These are phyloP conservation scores for Tenthredo amoena DNA, from an alignment of 2,888 invertebrate species.

Conservation along the genomic window DNA sequence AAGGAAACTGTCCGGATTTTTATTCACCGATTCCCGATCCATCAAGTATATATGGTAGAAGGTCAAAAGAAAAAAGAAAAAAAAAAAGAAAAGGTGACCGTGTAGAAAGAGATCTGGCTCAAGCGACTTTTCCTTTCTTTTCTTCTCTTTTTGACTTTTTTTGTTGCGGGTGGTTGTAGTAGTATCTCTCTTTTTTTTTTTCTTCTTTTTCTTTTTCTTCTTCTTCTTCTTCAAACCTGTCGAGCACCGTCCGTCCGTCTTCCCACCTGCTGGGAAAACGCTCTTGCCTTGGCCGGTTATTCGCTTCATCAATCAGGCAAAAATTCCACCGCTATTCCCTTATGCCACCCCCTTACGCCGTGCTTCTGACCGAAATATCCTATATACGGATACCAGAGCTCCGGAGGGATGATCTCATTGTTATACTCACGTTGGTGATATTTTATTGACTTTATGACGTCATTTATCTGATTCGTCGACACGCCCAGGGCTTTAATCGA, in stretches of 20 bases:
- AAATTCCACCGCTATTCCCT: conserved; percentile 53
- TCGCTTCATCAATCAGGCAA: conserved; percentile 76
- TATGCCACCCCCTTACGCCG: not conserved
- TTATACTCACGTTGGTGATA: conserved; percentile 71
- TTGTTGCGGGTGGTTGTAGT: conserved; percentile 55
- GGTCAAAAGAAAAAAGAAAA: conserved; percentile 19
- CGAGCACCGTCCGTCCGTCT: conserved; percentile 58
- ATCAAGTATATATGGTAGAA: conserved; percentile 55
- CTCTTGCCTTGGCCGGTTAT: conserved; percentile 67
- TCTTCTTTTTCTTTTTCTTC: conserved; percentile 37
- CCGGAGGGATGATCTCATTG: conserved; percentile 61
- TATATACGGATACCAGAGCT: not conserved
- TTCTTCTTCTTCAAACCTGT: conserved; percentile 60
- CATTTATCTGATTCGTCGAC: conserved; percentile 76
- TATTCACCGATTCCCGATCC: conserved; percentile 63
- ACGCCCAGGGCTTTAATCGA: conserved; percentile 72
- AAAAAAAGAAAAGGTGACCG: conserved; percentile 39
- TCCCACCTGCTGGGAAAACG: conserved; percentile 75
- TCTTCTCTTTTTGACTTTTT: not conserved
- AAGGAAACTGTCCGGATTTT: conserved; percentile 55
- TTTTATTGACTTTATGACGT: conserved; percentile 78
- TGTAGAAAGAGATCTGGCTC: conserved; percentile 55
- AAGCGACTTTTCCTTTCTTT: conserved; percentile 63
- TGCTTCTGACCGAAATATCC: not conserved
- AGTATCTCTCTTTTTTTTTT: conserved; percentile 54